A percentile compares a stretch with the other conserved stretches of the same genome.
Conservation (phyloP, 2,113 vertebrate genomes). For the Perccottus glenii region DNA sequence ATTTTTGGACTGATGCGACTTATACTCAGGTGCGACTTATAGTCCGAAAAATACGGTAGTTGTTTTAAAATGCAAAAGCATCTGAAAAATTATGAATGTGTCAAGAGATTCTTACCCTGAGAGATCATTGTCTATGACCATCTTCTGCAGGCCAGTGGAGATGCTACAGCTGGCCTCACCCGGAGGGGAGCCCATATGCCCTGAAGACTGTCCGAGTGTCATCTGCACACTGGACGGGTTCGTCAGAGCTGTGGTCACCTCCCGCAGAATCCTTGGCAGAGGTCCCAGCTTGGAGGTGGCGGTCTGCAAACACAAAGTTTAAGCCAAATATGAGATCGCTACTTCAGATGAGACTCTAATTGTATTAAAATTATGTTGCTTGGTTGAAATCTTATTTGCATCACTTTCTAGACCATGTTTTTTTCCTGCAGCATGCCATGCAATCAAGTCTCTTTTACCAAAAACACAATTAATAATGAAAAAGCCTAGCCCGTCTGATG, state of each 20-base stretch:
- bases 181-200: slow-evolving; percentile 83
- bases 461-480: slow-evolving; percentile 57
- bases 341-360: background rate
- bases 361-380: slow-evolving; percentile 16
- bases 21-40: no score
- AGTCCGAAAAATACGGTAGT: no score
- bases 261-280: slow-evolving; percentile 91
- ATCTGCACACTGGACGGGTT: slow-evolving; percentile 87
- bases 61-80: no score
- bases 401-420: slow-evolving; percentile 17
- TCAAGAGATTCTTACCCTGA: slow-evolving; percentile 82
- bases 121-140: slow-evolving; percentile 95
- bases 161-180: slow-evolving; percentile 85
- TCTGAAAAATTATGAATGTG: background rate
- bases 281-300: slow-evolving; percentile 90
- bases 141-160: slow-evolving; percentile 93
- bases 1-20: no score
- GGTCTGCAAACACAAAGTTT: slow-evolving; percentile 72
- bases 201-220: slow-evolving; percentile 72
- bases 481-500: slow-evolving; percentile 17
- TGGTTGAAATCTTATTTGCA: slow-evolving; percentile 15
- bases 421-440: slow-evolving; percentile 3
- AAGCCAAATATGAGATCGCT: slow-evolving; percentile 13
- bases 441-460: slow-evolving; percentile 34
- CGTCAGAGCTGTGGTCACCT: slow-evolving; percentile 88